Evolutionary conservation across 2,113 vertebrate genomes (phyloP).

Genomic region (Agapornis roseicollis): DNA sequence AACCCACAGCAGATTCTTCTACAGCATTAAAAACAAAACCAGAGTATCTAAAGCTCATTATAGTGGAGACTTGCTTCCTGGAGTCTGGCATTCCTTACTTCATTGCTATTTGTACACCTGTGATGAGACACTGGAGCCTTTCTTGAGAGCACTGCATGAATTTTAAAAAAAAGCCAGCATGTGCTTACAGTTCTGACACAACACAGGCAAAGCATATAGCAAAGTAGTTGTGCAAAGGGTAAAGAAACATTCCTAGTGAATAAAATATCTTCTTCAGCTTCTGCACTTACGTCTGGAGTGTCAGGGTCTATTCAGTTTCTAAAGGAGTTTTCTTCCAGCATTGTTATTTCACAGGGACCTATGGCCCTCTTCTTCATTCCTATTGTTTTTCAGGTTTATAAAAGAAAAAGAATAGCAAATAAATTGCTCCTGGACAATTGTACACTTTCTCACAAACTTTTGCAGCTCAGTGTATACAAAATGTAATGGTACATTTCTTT

Average conservation of each 20-base stretch:
- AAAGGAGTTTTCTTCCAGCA: not conserved
- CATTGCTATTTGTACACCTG: not conserved
- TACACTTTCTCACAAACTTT: not conserved
- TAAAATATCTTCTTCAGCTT: not conserved
- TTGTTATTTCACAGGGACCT: not conserved
- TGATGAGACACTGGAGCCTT: not conserved
- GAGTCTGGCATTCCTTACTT: not conserved
- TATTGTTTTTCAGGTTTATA: not conserved
- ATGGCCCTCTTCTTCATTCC: not conserved
- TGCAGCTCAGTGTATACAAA: not conserved
- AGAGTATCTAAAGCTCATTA: not conserved
- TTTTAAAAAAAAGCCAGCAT: not conserved
- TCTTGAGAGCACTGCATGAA: not conserved
- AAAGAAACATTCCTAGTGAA: rapidly evolving
- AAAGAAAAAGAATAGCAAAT: not conserved
- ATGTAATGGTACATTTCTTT: not conserved
- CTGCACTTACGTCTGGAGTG: not conserved
- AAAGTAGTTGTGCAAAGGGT: not conserved
- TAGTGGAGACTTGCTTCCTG: not conserved
- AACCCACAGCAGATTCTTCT: not conserved
- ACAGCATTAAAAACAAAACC: not conserved
- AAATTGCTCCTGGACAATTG: not conserved
- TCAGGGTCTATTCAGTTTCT: not conserved
- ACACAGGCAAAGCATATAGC: not conserved
- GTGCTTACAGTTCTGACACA: not conserved